phyloP scores from a whole-genome alignment of 1,140 invertebrate species.

The Anastrepha ludens region DNA sequence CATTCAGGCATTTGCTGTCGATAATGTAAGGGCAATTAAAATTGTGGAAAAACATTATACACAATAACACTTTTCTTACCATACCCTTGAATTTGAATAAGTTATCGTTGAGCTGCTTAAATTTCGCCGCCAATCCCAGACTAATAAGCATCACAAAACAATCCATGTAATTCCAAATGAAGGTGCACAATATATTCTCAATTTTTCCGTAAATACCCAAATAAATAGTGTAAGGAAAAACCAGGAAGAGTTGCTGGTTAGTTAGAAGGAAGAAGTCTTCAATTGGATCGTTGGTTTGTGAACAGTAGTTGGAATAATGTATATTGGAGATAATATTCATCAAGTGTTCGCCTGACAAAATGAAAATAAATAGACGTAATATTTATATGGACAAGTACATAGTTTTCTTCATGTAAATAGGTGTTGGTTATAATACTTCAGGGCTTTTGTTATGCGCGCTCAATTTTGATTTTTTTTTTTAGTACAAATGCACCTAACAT shows the following conservation, averaged over 20 bases:
- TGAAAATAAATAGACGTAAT: constrained; percentile 8
- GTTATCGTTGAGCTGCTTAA: constrained; percentile 69
- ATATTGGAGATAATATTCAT: constrained; percentile 68
- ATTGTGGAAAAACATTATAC: not conserved
- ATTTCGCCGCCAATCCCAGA: constrained; percentile 66
- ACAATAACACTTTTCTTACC: constrained; percentile 58
- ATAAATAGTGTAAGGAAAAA: constrained; percentile 61
- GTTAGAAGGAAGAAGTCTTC: constrained; percentile 65
- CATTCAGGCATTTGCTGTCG: constrained; percentile 64
- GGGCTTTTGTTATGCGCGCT: no score
- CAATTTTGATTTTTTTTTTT: no score
- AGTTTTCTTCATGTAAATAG: no score
- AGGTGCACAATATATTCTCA: constrained; percentile 67
- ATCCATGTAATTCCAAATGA: constrained; percentile 73
- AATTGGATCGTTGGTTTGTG: constrained; percentile 66
- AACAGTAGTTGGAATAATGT: constrained; percentile 64
- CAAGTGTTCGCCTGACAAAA: constrained; percentile 66
- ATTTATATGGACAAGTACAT: no score
- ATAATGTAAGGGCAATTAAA: not conserved
- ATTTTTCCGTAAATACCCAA: constrained; percentile 67
- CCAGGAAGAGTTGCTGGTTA: constrained; percentile 67
- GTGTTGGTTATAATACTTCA: no score
- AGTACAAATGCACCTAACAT: no score
- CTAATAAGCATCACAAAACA: constrained; percentile 72
- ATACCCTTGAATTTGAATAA: constrained; percentile 69